Evolutionary conservation across 2,888 invertebrate species (phyloP).

Genomic region (Endotricha flammealis): DNA sequence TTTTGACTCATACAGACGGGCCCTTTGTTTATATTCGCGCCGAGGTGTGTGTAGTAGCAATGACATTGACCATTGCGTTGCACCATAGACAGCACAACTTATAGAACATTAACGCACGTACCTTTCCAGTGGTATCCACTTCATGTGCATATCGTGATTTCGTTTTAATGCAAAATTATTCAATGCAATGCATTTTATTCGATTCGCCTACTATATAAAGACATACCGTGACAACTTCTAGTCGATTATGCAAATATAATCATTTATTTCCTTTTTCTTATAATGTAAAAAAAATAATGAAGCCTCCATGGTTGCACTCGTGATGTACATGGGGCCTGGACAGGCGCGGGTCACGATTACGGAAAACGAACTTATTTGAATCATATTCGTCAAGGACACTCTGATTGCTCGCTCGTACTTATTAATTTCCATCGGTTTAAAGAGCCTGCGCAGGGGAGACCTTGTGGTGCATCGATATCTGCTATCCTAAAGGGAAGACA

Average conservation of each 20-base stretch:
- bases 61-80: constrained; percentile 53
- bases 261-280: constrained; percentile 58
- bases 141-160: constrained; percentile 34
- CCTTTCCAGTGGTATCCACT: constrained; percentile 19
- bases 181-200: constrained; percentile 39
- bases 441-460: constrained; percentile 48
- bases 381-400: constrained; percentile 45
- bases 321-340: constrained; percentile 37
- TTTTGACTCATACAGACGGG: constrained; percentile 33
- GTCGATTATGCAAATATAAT: constrained; percentile 57
- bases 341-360: constrained; percentile 51
- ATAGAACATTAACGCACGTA: constrained; percentile 31
- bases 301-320: constrained; percentile 39
- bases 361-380: constrained; percentile 54
- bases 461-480: constrained; percentile 54
- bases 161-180: constrained; percentile 54
- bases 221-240: constrained; percentile 41
- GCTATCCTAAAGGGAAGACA: constrained; percentile 64
- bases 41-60: constrained; percentile 30
- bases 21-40: constrained; percentile 40
- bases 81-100: constrained; percentile 27
- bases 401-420: constrained; percentile 37
- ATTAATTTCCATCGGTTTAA: constrained; percentile 48
- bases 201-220: constrained; percentile 48
- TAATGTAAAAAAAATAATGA: constrained; percentile 39